Conservation (phyloP, 1,140 invertebrate species). For the Potamilus streckersoni region DNA sequence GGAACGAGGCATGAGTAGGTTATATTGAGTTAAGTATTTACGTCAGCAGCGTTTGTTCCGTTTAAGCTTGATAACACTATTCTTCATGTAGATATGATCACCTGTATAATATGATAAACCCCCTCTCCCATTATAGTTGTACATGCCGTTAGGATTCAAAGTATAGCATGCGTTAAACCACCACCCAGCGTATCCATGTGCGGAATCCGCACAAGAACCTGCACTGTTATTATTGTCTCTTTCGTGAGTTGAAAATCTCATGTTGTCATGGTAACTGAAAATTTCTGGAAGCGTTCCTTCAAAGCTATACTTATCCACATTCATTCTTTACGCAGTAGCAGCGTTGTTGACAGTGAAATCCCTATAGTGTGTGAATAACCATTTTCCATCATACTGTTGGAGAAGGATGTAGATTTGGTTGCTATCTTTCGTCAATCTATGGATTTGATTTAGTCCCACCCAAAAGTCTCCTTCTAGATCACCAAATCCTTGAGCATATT, state of each 20-base stretch:
- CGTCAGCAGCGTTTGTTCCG: too few relatives aligned
- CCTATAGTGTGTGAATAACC: not conserved
- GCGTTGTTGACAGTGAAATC: slow-evolving; percentile 19
- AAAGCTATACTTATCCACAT: slow-evolving; percentile 14
- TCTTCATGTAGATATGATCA: too few relatives aligned
- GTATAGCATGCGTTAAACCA: slow-evolving; percentile 18
- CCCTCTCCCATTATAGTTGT: too few relatives aligned
- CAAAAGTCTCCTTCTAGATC: slow-evolving; percentile 9
- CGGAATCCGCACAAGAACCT: not conserved
- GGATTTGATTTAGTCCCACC: slow-evolving; percentile 12
- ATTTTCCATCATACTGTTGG: not conserved
- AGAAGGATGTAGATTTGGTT: not conserved
- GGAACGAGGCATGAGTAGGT: too few relatives aligned
- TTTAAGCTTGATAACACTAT: too few relatives aligned
- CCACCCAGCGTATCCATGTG: not conserved
- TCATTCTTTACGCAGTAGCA: slow-evolving; percentile 17
- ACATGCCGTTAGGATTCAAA: slow-evolving; percentile 16
- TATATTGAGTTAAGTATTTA: too few relatives aligned
- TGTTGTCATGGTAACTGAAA: slow-evolving; percentile 16
- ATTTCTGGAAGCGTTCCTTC: slow-evolving; percentile 9
- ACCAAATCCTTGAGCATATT: slow-evolving; percentile 26
- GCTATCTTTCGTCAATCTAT: not conserved
- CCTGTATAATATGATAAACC: too few relatives aligned
- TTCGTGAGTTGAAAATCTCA: slow-evolving; percentile 7
- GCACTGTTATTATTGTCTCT: slow-evolving; percentile 2